Evolutionary conservation across 2,888 invertebrate species (phyloP).

Genomic region (Luperina nickerlii): DNA sequence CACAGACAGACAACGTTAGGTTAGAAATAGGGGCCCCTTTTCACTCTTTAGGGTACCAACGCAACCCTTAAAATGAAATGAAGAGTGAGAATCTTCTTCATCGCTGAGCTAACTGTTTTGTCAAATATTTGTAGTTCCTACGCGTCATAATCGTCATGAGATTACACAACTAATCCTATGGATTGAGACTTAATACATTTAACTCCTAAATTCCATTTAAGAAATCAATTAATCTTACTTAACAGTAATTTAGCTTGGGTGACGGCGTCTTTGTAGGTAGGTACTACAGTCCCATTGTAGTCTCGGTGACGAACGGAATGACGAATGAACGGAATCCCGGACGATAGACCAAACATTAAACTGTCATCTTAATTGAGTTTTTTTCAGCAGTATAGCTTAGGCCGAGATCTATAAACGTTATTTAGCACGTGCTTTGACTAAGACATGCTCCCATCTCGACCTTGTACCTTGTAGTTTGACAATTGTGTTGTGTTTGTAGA

Average conservation of each 20-base stretch:
- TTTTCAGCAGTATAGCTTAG: neutral
- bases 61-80: neutral
- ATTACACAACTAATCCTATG: conserved; percentile 14
- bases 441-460: neutral
- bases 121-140: neutral
- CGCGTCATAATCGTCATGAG: neutral
- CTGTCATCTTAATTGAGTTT: conserved; percentile 4
- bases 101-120: neutral
- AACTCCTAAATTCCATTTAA: conserved; percentile 39
- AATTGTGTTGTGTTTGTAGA: neutral
- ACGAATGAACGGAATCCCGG: conserved; percentile 9
- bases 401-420: neutral
- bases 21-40: neutral
- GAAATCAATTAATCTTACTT: conserved; percentile 46
- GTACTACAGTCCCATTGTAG: conserved; percentile 19
- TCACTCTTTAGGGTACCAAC: neutral
- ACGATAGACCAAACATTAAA: neutral
- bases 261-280: conserved; percentile 33
- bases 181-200: conserved; percentile 41
- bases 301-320: conserved; percentile 4
- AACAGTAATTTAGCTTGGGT: conserved; percentile 43
- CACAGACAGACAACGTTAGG: neutral
- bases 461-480: neutral
- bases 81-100: neutral
- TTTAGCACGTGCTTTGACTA: neutral